Conservation (phyloP, 2,888 invertebrate genomes). For the Caradrina kadenii region DNA sequence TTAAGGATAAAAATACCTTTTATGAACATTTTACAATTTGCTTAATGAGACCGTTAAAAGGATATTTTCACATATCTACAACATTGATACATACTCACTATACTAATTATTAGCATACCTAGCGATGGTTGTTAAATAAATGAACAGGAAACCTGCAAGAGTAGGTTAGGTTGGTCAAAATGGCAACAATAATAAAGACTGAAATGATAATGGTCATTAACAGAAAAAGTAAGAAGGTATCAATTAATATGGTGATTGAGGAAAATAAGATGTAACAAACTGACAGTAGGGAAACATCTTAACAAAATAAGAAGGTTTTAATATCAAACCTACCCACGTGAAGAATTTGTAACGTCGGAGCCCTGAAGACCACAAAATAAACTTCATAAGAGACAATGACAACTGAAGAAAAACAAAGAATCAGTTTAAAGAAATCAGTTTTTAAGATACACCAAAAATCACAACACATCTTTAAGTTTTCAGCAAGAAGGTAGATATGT, state of each 20-base stretch:
- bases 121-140: constrained; percentile 4
- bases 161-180: neutral
- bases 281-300: constrained; percentile 14
- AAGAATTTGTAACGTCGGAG: neutral
- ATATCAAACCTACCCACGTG: neutral
- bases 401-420: neutral
- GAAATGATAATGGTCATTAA: neutral
- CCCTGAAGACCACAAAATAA: neutral
- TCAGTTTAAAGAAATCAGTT: neutral
- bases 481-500: neutral
- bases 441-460: neutral
- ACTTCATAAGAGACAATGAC: neutral
- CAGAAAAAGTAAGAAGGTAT: neutral
- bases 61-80: constrained; percentile 22
- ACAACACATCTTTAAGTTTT: neutral
- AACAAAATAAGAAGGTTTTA: neutral
- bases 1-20: constrained; percentile 12
- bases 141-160: constrained; percentile 2
- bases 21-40: neutral
- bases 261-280: neutral
- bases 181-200: neutral
- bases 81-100: neutral
- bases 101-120: constrained; percentile 15
- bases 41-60: constrained; percentile 32
- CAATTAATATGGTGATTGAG: neutral